A percentile compares a stretch with the other conserved stretches of the same genome.
Evolutionary conservation across 2,113 vertebrate genomes (phyloP).

Genomic region (Plestiodon gilberti): DNA sequence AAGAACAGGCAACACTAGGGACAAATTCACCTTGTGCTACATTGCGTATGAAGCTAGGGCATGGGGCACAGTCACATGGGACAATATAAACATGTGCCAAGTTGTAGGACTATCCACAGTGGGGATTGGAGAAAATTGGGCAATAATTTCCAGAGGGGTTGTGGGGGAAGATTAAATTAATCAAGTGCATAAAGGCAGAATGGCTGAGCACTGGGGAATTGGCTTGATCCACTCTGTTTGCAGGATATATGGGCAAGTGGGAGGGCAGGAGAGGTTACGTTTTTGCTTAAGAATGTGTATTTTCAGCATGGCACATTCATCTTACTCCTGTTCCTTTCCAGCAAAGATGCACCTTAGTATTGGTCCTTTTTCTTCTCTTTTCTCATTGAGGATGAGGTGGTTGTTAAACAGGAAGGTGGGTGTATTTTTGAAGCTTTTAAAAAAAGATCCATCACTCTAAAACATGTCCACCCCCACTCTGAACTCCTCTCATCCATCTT

Average conservation of each 20-base stretch:
- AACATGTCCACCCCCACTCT: conserved; percentile 2
- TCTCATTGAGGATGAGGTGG: background rate
- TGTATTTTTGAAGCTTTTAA: conserved; percentile 7
- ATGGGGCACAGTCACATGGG: background rate
- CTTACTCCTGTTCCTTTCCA: background rate
- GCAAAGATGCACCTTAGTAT: background rate
- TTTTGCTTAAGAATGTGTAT: background rate
- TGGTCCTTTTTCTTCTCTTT: background rate
- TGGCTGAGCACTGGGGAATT: background rate
- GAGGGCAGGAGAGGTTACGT: background rate
- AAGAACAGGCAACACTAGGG: background rate
- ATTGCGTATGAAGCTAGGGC: background rate
- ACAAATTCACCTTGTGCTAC: background rate
- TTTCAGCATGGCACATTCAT: background rate
- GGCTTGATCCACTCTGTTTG: background rate
- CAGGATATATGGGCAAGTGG: background rate
- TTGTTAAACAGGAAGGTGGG: conserved; percentile 23
- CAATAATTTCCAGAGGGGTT: background rate
- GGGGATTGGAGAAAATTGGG: background rate
- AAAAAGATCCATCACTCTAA: conserved; percentile 41
- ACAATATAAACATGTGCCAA: background rate
- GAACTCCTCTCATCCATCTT: conserved; percentile 39
- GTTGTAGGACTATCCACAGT: background rate
- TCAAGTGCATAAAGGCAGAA: background rate
- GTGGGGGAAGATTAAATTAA: background rate